Conservation (phyloP, 2,888 invertebrate genomes). For the Muschampia staudingeri region DNA sequence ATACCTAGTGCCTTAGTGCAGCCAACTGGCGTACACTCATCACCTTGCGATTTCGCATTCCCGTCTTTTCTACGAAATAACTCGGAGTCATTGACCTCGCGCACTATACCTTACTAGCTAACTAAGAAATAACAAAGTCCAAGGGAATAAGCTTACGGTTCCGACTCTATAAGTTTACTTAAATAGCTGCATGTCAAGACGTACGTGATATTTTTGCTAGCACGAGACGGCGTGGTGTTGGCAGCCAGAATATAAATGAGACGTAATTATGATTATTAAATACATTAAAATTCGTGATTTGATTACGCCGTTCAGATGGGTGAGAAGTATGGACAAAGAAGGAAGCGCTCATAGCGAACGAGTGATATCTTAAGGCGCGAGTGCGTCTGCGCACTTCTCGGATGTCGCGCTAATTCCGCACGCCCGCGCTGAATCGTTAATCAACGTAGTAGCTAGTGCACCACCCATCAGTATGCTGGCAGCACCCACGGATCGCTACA, state of each 20-base stretch:
- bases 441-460: slow-evolving; percentile 70
- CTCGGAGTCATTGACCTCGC: slow-evolving; percentile 73
- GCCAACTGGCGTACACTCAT: slow-evolving; percentile 68
- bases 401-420: slow-evolving; percentile 88
- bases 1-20: slow-evolving; percentile 68
- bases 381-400: slow-evolving; percentile 78
- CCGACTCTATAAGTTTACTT: slow-evolving; percentile 60
- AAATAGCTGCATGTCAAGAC: slow-evolving; percentile 31
- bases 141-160: slow-evolving; percentile 73
- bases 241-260: slow-evolving; percentile 45
- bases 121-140: slow-evolving; percentile 72
- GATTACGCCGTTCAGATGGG: slow-evolving; percentile 6
- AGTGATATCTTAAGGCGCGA: slow-evolving; percentile 31
- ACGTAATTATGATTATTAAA: slow-evolving; percentile 52
- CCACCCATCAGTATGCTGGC: slow-evolving; percentile 85
- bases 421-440: slow-evolving; percentile 86
- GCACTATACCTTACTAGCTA: slow-evolving; percentile 48
- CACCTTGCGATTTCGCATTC: slow-evolving; percentile 66
- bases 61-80: slow-evolving; percentile 73
- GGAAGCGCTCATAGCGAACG: slow-evolving; percentile 50
- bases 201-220: slow-evolving; percentile 37
- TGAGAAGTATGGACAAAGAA: slow-evolving; percentile 46
- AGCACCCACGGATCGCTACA: slow-evolving; percentile 73
- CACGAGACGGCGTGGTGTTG: slow-evolving; percentile 8
- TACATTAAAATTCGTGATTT: slow-evolving; percentile 53